A percentile compares a stretch with the other conserved stretches of the same genome.
These are phyloP conservation scores for Paramormyrops kingsleyae DNA, from an alignment of 2,113 vertebrate genomes.

Conservation along the genomic window DNA sequence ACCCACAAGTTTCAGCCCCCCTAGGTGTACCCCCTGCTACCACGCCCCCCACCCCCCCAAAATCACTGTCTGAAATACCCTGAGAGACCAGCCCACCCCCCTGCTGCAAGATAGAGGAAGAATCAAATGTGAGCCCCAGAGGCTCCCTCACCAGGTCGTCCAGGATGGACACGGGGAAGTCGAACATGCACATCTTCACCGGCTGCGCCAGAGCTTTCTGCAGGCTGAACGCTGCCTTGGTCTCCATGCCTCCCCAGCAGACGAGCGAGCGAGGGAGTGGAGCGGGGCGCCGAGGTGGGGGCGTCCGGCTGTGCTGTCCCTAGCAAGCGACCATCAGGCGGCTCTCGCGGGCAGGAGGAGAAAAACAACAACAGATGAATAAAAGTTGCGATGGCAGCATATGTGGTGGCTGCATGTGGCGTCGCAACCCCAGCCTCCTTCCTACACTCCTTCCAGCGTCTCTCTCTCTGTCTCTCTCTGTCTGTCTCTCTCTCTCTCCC, in stretches of 20 bases:
- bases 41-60: neutral
- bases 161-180: conserved; percentile 70
- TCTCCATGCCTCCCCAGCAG: conserved; percentile 63
- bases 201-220: conserved; percentile 79
- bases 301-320: neutral
- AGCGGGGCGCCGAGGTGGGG: neutral
- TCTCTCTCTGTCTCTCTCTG: conserved; percentile 16
- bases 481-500: neutral
- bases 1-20: neutral
- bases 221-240: conserved; percentile 72
- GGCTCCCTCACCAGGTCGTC: conserved; percentile 71
- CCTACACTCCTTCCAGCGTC: conserved; percentile 9
- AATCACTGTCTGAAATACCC: neutral
- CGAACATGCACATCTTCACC: conserved; percentile 75
- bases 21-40: neutral
- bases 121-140: neutral
- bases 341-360: neutral
- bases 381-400: conserved; percentile 14
- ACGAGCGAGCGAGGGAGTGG: neutral
- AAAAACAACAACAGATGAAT: neutral
- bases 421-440: conserved; percentile 19
- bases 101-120: neutral
- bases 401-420: conserved; percentile 10
- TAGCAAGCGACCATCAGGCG: neutral
- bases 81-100: neutral